phyloP scores from a whole-genome alignment of 2,797 vertebrate genomes.

The Gymnodraco acuticeps region DNA sequence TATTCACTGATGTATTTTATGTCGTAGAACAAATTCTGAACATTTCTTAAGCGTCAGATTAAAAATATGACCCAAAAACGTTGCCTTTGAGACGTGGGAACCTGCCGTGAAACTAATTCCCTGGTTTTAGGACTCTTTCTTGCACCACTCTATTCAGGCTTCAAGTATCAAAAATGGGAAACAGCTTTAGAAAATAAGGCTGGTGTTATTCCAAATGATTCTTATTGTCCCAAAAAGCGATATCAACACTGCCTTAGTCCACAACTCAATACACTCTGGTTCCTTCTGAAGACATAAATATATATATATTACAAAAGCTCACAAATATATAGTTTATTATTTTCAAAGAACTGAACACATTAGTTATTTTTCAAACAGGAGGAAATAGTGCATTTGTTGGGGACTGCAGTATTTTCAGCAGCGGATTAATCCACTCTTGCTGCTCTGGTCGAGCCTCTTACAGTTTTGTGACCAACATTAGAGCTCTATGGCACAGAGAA shows the following conservation, averaged over 20 bases:
- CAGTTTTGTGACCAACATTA: neutral
- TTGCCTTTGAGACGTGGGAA: too few species aligned
- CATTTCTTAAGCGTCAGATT: too few species aligned
- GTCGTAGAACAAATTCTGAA: too few species aligned
- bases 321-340: constrained; percentile 10
- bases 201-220: constrained; percentile 8
- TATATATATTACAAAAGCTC: neutral
- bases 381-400: constrained; percentile 1
- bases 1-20: too few species aligned
- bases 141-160: neutral
- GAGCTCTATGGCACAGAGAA: constrained; percentile 32
- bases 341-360: neutral
- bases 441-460: neutral
- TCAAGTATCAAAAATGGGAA: constrained; percentile 6
- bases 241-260: neutral
- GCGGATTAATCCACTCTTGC: neutral
- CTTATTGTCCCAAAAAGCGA: constrained; percentile 10
- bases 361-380: neutral
- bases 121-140: too few species aligned
- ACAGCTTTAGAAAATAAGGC: constrained; percentile 8
- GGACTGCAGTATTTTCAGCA: neutral
- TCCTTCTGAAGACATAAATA: neutral
- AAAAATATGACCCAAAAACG: too few species aligned
- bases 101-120: too few species aligned
- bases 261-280: neutral